Evolutionary conservation across 2,113 vertebrate species (phyloP).

Genomic region (Cnemophilus loriae): DNA sequence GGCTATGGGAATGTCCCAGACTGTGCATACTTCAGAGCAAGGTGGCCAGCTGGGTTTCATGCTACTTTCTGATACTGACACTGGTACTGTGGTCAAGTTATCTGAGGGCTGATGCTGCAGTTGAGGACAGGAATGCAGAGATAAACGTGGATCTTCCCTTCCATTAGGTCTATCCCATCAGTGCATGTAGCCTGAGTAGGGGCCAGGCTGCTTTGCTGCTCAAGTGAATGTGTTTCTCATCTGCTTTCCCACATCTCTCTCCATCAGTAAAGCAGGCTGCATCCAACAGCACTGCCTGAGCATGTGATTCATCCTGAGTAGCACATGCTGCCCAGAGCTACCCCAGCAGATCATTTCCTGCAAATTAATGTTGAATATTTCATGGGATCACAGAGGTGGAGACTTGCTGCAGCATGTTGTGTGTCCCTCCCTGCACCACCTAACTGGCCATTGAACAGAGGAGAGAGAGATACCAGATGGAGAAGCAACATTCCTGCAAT

Average conservation of each 20-base stretch:
- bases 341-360: not conserved
- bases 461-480: not conserved
- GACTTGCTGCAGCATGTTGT: not conserved
- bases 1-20: not conserved
- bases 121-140: not conserved
- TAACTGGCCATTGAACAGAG: not conserved
- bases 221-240: fast-evolving
- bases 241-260: not conserved
- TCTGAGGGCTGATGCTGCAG: not conserved
- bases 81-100: not conserved
- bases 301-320: not conserved
- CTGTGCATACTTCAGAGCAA: not conserved
- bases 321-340: not conserved
- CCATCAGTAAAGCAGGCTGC: not conserved
- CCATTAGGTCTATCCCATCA: not conserved
- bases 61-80: not conserved
- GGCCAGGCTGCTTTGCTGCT: not conserved
- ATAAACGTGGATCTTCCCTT: not conserved
- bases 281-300: not conserved
- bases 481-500: not conserved
- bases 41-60: not conserved
- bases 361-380: not conserved
- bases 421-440: not conserved
- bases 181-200: not conserved
- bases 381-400: not conserved